phyloP scores from a whole-genome alignment of 2,113 vertebrate genomes.

The Diadophis punctatus region DNA sequence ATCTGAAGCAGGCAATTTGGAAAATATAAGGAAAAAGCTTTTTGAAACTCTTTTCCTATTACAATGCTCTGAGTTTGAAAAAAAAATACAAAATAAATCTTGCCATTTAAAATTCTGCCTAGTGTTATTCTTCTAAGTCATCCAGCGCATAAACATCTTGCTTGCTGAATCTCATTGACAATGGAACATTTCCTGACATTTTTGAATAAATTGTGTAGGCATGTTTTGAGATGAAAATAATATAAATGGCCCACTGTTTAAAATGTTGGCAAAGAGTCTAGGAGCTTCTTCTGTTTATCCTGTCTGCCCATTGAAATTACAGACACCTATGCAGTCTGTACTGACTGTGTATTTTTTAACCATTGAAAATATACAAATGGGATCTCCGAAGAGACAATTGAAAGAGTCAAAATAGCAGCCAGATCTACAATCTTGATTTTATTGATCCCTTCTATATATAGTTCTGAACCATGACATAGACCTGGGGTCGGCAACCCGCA shows the following conservation, averaged over 20 bases:
- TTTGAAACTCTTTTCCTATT: slow-evolving; percentile 12
- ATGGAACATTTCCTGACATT: slow-evolving; percentile 43
- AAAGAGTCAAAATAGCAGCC: not conserved
- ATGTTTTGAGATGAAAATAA: slow-evolving; percentile 48
- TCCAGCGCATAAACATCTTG: slow-evolving; percentile 34
- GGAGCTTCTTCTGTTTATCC: slow-evolving; percentile 27
- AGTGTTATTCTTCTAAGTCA: slow-evolving; percentile 34
- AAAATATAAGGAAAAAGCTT: slow-evolving; percentile 15
- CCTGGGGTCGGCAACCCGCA: no score
- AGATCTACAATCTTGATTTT: not conserved
- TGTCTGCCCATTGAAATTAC: slow-evolving; percentile 37
- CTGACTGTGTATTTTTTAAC: not conserved
- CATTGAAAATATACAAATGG: not conserved
- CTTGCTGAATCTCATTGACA: slow-evolving; percentile 45
- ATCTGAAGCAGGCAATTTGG: not conserved
- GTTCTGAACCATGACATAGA: not conserved
- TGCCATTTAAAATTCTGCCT: slow-evolving; percentile 52
- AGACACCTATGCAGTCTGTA: not conserved
- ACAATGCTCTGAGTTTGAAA: slow-evolving; percentile 31
- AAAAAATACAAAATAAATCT: slow-evolving; percentile 22
- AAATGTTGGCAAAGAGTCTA: slow-evolving; percentile 23
- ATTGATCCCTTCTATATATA: not conserved
- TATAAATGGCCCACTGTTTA: slow-evolving; percentile 43
- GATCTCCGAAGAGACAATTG: not conserved
- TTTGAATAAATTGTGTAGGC: slow-evolving; percentile 37